These are phyloP conservation scores for Halichoerus grypus DNA, from an alignment of 2,113 vertebrate species.

Conservation along the genomic window DNA sequence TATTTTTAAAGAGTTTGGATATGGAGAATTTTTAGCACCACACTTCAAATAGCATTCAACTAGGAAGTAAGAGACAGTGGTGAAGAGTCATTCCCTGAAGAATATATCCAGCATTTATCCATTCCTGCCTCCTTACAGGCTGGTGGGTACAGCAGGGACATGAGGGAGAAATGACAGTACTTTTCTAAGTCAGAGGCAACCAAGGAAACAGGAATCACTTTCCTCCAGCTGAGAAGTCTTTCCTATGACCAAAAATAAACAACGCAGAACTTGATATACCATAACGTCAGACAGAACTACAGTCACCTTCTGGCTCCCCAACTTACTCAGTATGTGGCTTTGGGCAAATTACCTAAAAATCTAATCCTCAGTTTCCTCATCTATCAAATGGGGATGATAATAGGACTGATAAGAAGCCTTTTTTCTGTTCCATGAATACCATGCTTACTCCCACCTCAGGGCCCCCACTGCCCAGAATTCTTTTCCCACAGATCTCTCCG, in stretches of 20 bases:
- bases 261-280: background rate
- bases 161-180: background rate
- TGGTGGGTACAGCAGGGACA: background rate
- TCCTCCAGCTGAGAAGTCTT: background rate
- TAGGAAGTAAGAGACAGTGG: background rate
- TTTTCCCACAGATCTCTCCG: background rate
- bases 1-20: conserved; percentile 55
- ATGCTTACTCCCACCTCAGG: background rate
- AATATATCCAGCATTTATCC: background rate
- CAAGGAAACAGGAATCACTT: background rate
- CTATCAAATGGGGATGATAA: background rate
- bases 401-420: background rate
- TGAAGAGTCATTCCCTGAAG: background rate
- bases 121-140: background rate
- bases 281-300: background rate
- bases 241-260: background rate
- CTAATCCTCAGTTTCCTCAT: background rate
- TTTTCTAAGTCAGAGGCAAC: background rate
- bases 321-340: background rate
- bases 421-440: background rate
- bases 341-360: background rate
- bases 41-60: background rate
- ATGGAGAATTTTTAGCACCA: conserved; percentile 44
- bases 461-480: background rate
- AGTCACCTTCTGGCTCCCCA: background rate